A percentile compares a stretch with the other conserved stretches of the same genome.
These are phyloP conservation scores for Pocillopora grandis DNA, from an alignment of 92 coral and sea anemone genomes.

Conservation along the genomic window DNA sequence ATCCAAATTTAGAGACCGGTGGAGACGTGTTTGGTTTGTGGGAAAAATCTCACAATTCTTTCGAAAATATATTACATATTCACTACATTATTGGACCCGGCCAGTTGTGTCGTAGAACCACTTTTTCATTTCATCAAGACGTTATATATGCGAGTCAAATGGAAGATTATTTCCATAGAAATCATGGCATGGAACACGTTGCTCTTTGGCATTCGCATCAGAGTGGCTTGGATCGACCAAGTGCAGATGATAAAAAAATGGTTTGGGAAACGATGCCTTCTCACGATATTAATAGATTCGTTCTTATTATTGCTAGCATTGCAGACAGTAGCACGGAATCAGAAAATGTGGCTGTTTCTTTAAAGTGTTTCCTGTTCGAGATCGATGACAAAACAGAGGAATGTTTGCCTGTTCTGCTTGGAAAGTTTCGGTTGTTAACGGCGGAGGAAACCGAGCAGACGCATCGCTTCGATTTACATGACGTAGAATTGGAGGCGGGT, in stretches of 20 bases:
- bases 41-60: not conserved
- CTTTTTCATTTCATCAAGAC: slow-evolving; percentile 21
- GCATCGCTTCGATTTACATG: not conserved
- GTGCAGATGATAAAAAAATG: not conserved
- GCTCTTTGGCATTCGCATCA: slow-evolving; percentile 31
- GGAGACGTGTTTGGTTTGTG: slow-evolving; percentile 24
- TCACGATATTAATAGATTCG: slow-evolving; percentile 2
- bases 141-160: slow-evolving; percentile 18
- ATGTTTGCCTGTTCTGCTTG: slow-evolving; percentile 17
- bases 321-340: not conserved
- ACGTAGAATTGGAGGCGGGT: not conserved
- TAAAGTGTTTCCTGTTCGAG: slow-evolving; percentile 20
- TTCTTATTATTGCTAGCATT: slow-evolving; percentile 8
- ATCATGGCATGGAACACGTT: not conserved
- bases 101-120: slow-evolving; percentile 1
- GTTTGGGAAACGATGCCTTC: slow-evolving; percentile 20
- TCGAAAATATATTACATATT: not conserved
- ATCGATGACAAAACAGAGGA: not conserved
- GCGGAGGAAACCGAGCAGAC: not conserved
- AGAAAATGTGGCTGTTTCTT: not conserved
- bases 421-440: not conserved
- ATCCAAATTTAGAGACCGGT: slow-evolving; percentile 22
- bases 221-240: slow-evolving; percentile 14
- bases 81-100: slow-evolving; percentile 16
- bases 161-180: not conserved